Evolutionary conservation across 2,888 invertebrate genomes (phyloP).

Genomic region (Anagyrus pseudococci): DNA sequence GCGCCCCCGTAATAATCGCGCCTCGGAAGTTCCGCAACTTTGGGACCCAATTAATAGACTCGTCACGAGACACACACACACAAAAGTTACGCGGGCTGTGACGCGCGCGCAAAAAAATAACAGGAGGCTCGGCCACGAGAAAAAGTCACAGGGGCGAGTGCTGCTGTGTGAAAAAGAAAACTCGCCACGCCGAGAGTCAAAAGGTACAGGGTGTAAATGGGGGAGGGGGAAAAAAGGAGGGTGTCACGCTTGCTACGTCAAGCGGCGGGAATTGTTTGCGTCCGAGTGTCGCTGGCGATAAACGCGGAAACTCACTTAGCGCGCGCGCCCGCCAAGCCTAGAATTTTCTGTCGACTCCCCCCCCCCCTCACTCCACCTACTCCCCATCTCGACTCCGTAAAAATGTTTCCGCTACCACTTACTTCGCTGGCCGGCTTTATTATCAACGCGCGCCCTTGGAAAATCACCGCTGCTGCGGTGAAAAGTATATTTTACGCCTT

Average conservation of each 20-base stretch:
- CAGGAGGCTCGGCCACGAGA: constrained; percentile 5
- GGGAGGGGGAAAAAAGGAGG: constrained; percentile 8
- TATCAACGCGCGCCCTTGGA: constrained; percentile 11
- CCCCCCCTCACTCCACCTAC: too few relatives aligned
- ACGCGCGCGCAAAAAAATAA: background rate
- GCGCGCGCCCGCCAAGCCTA: too few relatives aligned
- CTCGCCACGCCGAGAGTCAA: too few relatives aligned
- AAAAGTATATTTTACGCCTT: constrained; percentile 26
- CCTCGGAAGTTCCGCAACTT: constrained; percentile 18
- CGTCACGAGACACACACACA: constrained; percentile 14
- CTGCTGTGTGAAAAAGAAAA: too few relatives aligned
- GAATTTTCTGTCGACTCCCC: too few relatives aligned
- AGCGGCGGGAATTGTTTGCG: constrained; percentile 23
- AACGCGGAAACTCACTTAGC: constrained; percentile 38
- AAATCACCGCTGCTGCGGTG: background rate
- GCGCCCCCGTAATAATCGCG: constrained; percentile 16
- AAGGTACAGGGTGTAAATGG: constrained; percentile 5
- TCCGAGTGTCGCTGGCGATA: constrained; percentile 19
- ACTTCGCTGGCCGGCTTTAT: constrained; percentile 21
- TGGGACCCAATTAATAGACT: constrained; percentile 30
- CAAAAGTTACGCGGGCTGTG: constrained; percentile 9
- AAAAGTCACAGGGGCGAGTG: constrained; percentile 2
- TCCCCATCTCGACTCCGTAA: too few relatives aligned
- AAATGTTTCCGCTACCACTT: constrained; percentile 22
- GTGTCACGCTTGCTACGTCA: constrained; percentile 11